Evolutionary conservation across 2,113 vertebrate genomes (phyloP).

Genomic region (Emydocephalus ijimae): DNA sequence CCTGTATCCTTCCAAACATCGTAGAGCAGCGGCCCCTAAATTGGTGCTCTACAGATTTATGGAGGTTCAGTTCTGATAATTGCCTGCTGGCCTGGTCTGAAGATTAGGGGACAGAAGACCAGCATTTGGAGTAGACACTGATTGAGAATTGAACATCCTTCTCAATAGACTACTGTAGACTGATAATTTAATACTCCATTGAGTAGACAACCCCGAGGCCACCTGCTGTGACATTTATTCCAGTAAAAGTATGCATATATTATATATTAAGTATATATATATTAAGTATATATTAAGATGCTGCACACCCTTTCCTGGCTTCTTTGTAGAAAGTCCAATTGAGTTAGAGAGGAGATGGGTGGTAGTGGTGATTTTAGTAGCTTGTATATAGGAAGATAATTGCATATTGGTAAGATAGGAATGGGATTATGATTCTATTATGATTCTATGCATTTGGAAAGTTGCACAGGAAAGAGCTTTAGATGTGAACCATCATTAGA

Average conservation of each 20-base stretch:
- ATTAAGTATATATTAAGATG: background rate
- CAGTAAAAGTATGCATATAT: background rate
- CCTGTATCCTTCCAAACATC: too few species aligned
- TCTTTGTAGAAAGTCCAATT: background rate
- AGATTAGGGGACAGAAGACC: background rate
- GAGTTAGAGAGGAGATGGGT: too few species aligned
- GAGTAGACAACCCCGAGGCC: too few species aligned
- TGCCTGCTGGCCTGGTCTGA: background rate
- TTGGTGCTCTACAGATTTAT: background rate
- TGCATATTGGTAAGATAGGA: background rate
- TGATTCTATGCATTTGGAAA: background rate
- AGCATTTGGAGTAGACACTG: background rate
- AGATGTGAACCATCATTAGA: background rate
- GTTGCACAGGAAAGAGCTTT: background rate
- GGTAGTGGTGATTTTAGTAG: background rate
- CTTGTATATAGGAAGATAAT: background rate
- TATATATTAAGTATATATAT: background rate
- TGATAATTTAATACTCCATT: too few species aligned
- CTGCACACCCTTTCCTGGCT: background rate
- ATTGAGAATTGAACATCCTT: background rate
- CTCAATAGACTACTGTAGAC: too few species aligned
- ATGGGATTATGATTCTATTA: background rate
- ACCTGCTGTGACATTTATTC: background rate
- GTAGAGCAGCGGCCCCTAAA: background rate
- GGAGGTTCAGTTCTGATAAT: background rate